phyloP scores from a whole-genome alignment of 2,113 vertebrate species.

The Stigmatopora nigra region DNA sequence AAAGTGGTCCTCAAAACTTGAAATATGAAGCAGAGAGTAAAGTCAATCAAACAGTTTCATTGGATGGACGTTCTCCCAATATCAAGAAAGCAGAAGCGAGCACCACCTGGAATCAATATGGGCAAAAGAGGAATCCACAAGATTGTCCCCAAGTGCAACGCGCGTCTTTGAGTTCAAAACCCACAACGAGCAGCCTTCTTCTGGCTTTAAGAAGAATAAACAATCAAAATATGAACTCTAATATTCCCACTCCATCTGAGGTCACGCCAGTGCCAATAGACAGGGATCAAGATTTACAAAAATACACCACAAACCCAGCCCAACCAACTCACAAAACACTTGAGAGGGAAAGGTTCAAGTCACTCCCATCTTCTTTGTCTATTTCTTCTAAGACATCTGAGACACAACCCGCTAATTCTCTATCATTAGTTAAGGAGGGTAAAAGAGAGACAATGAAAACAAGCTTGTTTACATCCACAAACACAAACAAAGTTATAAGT shows the following conservation, averaged over 20 bases:
- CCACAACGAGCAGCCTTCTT: constrained; percentile 66
- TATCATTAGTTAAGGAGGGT: constrained; percentile 12
- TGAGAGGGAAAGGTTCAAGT: constrained; percentile 24
- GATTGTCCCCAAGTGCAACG: constrained; percentile 25
- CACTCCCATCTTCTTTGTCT: constrained; percentile 21
- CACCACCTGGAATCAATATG: not conserved
- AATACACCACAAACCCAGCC: constrained; percentile 9
- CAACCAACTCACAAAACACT: constrained; percentile 34
- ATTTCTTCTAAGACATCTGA: constrained; percentile 26
- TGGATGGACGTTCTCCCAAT: constrained; percentile 35
- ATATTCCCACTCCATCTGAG: constrained; percentile 18
- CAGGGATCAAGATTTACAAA: constrained; percentile 23
- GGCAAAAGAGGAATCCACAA: constrained; percentile 38
- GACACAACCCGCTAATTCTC: constrained; percentile 10
- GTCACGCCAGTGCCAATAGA: constrained; percentile 13
- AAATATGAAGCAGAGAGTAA: constrained; percentile 36
- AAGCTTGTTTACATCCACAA: constrained; percentile 19
- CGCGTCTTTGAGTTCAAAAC: constrained; percentile 54
- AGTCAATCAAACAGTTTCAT: constrained; percentile 36
- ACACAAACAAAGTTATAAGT: constrained; percentile 15
- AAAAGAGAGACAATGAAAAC: constrained; percentile 22
- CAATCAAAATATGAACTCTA: constrained; percentile 29
- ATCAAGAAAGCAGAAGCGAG: constrained; percentile 20
- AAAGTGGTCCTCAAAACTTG: constrained; percentile 41
- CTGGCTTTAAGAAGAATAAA: constrained; percentile 60